Evolutionary conservation across 2,888 invertebrate species (phyloP).

Genomic region (Himalopsyche tibetana): DNA sequence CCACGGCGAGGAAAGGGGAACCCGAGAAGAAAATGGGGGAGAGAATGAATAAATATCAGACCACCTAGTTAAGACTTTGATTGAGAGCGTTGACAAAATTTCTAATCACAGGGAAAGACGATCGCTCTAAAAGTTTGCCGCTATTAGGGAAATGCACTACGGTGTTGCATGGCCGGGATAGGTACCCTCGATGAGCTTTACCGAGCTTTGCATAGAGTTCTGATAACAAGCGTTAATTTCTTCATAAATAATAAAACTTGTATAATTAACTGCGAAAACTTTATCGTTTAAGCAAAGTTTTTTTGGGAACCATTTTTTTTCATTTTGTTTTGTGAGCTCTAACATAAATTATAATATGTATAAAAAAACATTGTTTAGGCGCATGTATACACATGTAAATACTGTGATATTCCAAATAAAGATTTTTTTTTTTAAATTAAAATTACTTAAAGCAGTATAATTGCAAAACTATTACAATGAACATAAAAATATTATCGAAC

Average conservation of each 20-base stretch:
- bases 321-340: too few species aligned
- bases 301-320: too few species aligned
- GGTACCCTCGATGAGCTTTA: background rate
- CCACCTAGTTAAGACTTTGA: constrained; percentile 49
- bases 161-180: background rate
- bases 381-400: too few species aligned
- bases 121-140: constrained; percentile 47
- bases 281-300: background rate
- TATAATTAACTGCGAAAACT: background rate
- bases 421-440: too few species aligned
- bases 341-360: too few species aligned
- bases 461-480: too few species aligned
- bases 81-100: constrained; percentile 51
- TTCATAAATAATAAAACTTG: constrained; percentile 15
- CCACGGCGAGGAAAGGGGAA: constrained; percentile 46
- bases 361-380: too few species aligned
- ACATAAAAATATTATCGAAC: too few species aligned
- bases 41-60: constrained; percentile 44
- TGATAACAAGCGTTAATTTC: background rate
- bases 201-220: background rate
- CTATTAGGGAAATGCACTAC: constrained; percentile 8
- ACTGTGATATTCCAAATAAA: too few species aligned
- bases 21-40: background rate
- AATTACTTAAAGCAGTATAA: too few species aligned
- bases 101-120: constrained; percentile 46